Percentiles rank a stretch among this genome's conserved stretches.
phyloP scores from a whole-genome alignment of 2,113 vertebrate genomes.

The Chionodraco myersi region DNA sequence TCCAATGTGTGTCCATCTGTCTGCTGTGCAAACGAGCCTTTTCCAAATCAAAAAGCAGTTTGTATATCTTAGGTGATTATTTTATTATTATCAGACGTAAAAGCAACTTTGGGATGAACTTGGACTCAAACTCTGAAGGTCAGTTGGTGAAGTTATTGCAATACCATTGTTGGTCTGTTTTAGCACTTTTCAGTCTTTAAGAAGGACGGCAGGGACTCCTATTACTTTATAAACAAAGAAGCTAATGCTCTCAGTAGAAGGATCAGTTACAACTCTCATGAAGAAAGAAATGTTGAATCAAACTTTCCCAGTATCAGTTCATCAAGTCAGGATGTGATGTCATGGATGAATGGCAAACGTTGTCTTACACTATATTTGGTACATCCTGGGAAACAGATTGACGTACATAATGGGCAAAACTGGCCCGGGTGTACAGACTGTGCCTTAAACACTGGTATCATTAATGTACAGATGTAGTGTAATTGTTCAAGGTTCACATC shows the following conservation, averaged over 20 bases:
- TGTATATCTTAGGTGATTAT: neutral
- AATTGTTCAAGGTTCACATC: constrained; percentile 49
- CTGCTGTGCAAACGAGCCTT: neutral
- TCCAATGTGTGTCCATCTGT: neutral
- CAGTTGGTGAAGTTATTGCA: constrained; percentile 3
- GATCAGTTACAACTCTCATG: constrained; percentile 1
- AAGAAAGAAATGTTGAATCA: neutral
- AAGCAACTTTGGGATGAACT: constrained; percentile 2
- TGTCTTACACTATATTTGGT: neutral
- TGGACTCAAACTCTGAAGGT: constrained; percentile 19
- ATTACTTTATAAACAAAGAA: constrained; percentile 5
- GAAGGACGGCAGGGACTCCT: constrained; percentile 29
- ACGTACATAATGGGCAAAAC: constrained; percentile 23
- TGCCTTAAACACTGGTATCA: constrained; percentile 76
- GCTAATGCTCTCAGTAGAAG: neutral
- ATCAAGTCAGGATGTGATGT: constrained; percentile 10
- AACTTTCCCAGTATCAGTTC: neutral
- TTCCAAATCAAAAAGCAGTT: constrained; percentile 17
- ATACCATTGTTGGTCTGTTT: constrained; percentile 1
- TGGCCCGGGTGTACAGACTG: constrained; percentile 51
- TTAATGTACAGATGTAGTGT: constrained; percentile 33
- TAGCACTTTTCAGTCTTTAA: constrained; percentile 52
- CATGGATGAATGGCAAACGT: constrained; percentile 13
- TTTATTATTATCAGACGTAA: neutral
- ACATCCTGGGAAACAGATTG: constrained; percentile 15